Percentiles rank a stretch among this genome's conserved stretches.
phyloP scores from a whole-genome alignment of 2,888 invertebrate species.

The Drosophila melanocephala region DNA sequence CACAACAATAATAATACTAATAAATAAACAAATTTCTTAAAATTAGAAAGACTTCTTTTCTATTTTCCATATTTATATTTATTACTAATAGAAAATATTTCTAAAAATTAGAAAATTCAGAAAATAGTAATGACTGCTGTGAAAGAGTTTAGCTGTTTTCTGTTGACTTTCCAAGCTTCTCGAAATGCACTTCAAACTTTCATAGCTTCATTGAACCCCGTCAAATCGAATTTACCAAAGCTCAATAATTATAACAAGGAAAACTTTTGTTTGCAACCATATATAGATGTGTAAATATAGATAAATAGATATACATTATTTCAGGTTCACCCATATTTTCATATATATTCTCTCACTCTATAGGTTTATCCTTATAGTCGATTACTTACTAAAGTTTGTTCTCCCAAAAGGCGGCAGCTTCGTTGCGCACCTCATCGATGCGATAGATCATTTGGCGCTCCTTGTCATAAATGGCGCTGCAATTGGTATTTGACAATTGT shows the following conservation, averaged over 20 bases:
- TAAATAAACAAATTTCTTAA: too few species aligned
- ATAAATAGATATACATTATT: not conserved
- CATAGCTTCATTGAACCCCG: not conserved
- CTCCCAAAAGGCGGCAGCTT: constrained; percentile 88
- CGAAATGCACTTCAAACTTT: not conserved
- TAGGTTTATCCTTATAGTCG: accelerated
- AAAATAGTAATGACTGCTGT: not conserved
- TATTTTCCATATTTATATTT: not conserved
- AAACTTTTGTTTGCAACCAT: too few species aligned
- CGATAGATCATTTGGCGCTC: constrained; percentile 85
- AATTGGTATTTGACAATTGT: not conserved
- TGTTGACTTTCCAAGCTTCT: not conserved
- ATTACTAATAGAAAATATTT: not conserved
- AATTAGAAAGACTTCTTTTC: not conserved
- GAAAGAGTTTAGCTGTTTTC: not conserved
- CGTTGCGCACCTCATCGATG: constrained; percentile 87
- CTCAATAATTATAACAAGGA: too few species aligned
- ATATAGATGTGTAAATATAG: too few species aligned
- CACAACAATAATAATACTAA: too few species aligned
- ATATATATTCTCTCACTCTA: not conserved
- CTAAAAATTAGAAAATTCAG: not conserved
- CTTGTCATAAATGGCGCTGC: constrained; percentile 85
- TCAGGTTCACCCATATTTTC: not conserved
- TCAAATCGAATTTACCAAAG: not conserved
- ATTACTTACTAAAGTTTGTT: constrained; percentile 86